Percentiles rank a stretch among this genome's conserved stretches.
phyloP scores from a whole-genome alignment of 2,113 vertebrate genomes.

The Mellivora capensis region DNA sequence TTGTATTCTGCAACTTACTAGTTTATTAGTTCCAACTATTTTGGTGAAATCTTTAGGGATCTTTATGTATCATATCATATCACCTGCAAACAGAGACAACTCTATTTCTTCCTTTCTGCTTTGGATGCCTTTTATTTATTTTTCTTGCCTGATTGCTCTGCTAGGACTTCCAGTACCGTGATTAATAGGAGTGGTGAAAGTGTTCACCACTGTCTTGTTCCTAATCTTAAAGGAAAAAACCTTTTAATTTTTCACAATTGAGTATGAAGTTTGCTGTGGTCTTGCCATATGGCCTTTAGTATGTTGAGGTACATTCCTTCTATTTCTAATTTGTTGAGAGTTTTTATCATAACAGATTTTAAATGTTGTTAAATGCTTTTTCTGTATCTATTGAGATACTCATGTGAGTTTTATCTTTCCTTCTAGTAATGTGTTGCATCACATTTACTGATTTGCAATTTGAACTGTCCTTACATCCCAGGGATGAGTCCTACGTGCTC shows the following conservation, averaged over 20 bases:
- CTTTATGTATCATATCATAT: neutral
- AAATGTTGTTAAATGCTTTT: neutral
- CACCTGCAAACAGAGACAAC: neutral
- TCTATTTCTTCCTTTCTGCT: neutral
- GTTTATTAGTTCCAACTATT: neutral
- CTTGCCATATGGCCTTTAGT: neutral
- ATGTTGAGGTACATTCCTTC: neutral
- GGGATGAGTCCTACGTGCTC: neutral
- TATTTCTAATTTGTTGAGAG: neutral
- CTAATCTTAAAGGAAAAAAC: neutral
- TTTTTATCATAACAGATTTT: neutral
- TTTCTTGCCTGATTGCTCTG: neutral
- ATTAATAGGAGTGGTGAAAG: neutral
- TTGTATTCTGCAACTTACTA: neutral
- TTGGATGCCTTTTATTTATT: neutral
- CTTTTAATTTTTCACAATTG: neutral
- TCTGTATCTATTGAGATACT: neutral
- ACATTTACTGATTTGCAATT: neutral
- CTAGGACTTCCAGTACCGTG: neutral
- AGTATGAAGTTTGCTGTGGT: neutral
- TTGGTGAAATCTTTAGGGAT: neutral
- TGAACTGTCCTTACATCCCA: neutral
- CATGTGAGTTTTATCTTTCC: neutral
- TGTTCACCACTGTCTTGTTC: neutral
- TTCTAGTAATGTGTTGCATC: neutral